phyloP scores from a whole-genome alignment of 2,113 vertebrate genomes.

The Mugil cephalus region DNA sequence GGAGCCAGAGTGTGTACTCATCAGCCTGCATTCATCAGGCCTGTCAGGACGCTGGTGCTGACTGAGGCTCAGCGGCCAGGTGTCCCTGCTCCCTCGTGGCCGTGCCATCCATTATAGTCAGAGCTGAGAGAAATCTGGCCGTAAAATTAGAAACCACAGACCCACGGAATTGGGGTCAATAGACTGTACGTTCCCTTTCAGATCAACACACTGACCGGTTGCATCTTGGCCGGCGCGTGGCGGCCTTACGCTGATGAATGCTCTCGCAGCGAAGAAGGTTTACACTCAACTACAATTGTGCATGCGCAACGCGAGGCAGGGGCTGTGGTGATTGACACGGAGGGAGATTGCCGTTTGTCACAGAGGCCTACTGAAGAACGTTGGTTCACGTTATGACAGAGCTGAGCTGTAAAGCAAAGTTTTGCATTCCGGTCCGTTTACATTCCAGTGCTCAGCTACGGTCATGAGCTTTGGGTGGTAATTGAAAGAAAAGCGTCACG shows the following conservation, averaged over 20 bases:
- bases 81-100: slow-evolving; percentile 59
- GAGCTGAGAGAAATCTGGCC: slow-evolving; percentile 53
- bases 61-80: slow-evolving; percentile 65
- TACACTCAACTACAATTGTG: not conserved
- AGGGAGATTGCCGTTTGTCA: slow-evolving; percentile 11
- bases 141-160: slow-evolving; percentile 63
- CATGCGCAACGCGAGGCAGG: not conserved
- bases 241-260: not conserved
- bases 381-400: not conserved
- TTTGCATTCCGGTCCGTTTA: no score
- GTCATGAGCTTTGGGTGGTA: no score
- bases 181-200: slow-evolving; percentile 45
- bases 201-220: slow-evolving; percentile 33
- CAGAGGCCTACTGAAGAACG: not conserved
- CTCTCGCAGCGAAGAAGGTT: not conserved
- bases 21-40: slow-evolving; percentile 64
- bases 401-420: no score
- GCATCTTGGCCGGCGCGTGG: slow-evolving; percentile 9
- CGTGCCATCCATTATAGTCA: slow-evolving; percentile 58
- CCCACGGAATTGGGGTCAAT: slow-evolving; percentile 66
- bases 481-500: no score
- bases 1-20: slow-evolving; percentile 35
- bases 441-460: no score
- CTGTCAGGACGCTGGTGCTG: slow-evolving; percentile 59
- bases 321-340: not conserved